phyloP scores from a whole-genome alignment of 2,113 vertebrate genomes.

The Myanophis thanlyinensis region DNA sequence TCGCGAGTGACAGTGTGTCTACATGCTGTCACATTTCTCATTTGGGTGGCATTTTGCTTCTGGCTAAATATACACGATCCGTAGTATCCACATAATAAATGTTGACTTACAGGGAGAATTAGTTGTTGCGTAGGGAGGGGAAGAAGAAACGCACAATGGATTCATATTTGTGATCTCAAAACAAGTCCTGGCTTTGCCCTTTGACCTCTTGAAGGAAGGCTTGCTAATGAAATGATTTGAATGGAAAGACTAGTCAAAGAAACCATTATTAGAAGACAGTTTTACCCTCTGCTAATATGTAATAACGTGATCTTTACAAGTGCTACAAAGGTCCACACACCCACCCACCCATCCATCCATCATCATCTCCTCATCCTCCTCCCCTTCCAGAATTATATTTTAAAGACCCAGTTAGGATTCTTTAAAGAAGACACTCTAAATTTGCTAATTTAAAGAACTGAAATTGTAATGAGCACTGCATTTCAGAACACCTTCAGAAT shows the following conservation, averaged over 20 bases:
- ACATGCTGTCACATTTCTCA: background rate
- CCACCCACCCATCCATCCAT: background rate
- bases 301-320: background rate
- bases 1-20: conserved; percentile 7
- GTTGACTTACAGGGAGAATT: conserved; percentile 25
- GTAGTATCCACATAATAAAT: conserved; percentile 23
- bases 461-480: background rate
- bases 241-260: background rate
- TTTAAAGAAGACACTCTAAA: background rate
- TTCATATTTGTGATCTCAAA: conserved; percentile 30
- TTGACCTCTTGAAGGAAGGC: background rate
- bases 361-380: background rate
- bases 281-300: background rate
- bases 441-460: background rate
- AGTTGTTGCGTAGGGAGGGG: background rate
- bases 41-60: conserved; percentile 23
- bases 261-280: background rate
- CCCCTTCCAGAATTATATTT: background rate
- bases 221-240: background rate
- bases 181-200: conserved; percentile 26
- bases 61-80: background rate
- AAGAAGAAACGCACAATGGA: background rate
- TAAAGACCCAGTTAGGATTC: background rate
- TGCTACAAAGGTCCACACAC: background rate
- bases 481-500: background rate